Evolutionary conservation across 2,888 invertebrate species (phyloP), one percentile per base, ranked within the genome.

Genomic region (Lumbricus terrestris): DNA sequence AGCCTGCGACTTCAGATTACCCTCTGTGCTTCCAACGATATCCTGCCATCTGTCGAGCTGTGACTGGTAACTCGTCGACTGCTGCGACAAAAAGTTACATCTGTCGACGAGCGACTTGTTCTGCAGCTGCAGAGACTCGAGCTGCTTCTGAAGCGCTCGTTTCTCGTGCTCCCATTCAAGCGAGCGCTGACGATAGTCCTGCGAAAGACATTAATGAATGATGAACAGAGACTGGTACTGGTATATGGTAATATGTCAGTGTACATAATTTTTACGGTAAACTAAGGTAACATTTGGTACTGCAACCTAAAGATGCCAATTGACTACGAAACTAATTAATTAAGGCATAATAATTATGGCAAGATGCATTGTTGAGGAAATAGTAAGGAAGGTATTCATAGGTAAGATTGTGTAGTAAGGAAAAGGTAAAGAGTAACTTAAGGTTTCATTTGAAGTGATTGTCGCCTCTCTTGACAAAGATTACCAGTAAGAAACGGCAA

Each of bases 151-250:
- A 38, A 92, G 91, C 0, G 92, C 91, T 88, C 93, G 89, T 89
- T 92, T 91, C 89, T 94, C 93, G 90, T 93, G 92, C 20, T 93
- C 93, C 93, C 93, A 93, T 69, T 94, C 94, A 82, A 92, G 92
- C 2, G 92, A 91, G 40, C 92, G 91, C 89, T 92, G 92, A 82
- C 92, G 91, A 90, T 93, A 93, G 37, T 93, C 94, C 94, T 94
- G 37, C 23, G 37, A 29, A 85, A 69, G 69, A 69, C n/a, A n/a
- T 5, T 8, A n/a, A 13, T 11, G n/a, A n/a, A n/a, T 69, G 69
- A 69, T n/a, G 69, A 69, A 69, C 23, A n/a, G n/a, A 69, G n/a
- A 69, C n/a, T 69, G 69, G 47, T 47, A 69, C n/a, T n/a, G n/a
- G n/a, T n/a, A 11, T n/a, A 69, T 69, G 69, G 69, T 69, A 69